Base-by-base conservation (phyloP, 2,888 invertebrate genomes). In the Eremobia ochroleuca region DNA sequence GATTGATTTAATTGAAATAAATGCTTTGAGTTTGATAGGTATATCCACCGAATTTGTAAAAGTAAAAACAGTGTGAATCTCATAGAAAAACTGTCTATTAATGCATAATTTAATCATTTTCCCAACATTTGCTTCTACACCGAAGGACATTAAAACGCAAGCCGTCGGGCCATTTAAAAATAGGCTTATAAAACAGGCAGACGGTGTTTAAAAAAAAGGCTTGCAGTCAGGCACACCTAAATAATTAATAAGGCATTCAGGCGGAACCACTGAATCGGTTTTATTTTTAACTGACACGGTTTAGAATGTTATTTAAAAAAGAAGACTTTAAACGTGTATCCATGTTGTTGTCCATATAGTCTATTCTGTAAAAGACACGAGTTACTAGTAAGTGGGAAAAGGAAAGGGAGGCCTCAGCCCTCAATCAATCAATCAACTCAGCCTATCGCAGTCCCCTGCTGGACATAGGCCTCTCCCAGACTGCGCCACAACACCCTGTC, bases 161-260 rank as follows among this genome's bases (percentile, higher is more conserved):
- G 31, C 62, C n/a, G 4, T 34, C 4, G 40, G 79, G 62, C 72
- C 25, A 28, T 34, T 58, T 81, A 83, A 68, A 81, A 83, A 81
- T 79, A 81, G 73, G 13, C 21, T 15, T 15, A 46, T 62, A 77
- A 49, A 61, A 46, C 46, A 49, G 15, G n/a, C 21, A 76, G 62
- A 15, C 25, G n/a, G 15, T 13, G 82, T 49, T 55, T n/a, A 34
- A 73, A 80, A 77, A 82, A 83, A 65, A 73, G 68, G 65, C 46
- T 37, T 28, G 59, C 55, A 79, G 58, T 73, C 64, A 83, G 61
- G 80, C 80, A 66, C 43, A 79, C 65, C 49, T 73, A 66, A 84
- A 84, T 81, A 65, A 72, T 77, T 78, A 78, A 83, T 77, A 69
- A 84, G 11, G 84, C 84, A 70, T 84, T 84, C 40, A 79, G n/a